Conservation (phyloP, 2,113 vertebrate species). For the Myanophis thanlyinensis region DNA sequence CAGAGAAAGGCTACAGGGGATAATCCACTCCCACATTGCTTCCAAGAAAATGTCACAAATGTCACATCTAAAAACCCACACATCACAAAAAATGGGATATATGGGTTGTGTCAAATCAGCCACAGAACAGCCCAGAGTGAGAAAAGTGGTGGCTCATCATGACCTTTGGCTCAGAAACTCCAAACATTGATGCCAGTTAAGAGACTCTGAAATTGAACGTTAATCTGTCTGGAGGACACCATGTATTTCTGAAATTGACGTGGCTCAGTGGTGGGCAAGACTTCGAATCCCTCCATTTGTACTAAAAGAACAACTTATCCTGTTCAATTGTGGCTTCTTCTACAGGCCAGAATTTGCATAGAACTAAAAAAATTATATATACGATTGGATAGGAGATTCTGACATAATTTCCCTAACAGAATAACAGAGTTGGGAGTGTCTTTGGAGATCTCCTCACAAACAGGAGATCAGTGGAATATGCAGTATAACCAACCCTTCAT, state of each 20-base stretch:
- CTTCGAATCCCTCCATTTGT: not conserved
- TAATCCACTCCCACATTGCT: not conserved
- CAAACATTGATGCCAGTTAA: not conserved
- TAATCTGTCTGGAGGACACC: not conserved
- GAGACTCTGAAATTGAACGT: not conserved
- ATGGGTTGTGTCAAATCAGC: not conserved
- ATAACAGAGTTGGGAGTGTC: not conserved
- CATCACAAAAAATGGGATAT: not conserved
- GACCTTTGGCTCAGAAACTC: not conserved
- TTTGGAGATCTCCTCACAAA: not conserved
- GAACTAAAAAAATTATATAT: not conserved
- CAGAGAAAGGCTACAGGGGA: not conserved
- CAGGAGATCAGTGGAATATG: not conserved
- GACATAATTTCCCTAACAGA: not conserved
- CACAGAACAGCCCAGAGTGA: not conserved
- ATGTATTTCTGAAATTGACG: not conserved
- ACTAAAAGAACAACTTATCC: not conserved
- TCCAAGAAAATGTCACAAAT: not conserved
- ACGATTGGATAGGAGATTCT: not conserved
- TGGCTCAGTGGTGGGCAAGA: not conserved
- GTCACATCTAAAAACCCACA: not conserved
- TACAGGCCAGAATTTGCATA: not conserved
- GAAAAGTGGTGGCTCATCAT: not conserved
- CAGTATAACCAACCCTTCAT: not conserved
- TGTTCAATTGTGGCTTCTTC: not conserved